Evolutionary conservation across 64 coral and sea anemone species (phyloP).

Genomic region (Acropora tenuis): DNA sequence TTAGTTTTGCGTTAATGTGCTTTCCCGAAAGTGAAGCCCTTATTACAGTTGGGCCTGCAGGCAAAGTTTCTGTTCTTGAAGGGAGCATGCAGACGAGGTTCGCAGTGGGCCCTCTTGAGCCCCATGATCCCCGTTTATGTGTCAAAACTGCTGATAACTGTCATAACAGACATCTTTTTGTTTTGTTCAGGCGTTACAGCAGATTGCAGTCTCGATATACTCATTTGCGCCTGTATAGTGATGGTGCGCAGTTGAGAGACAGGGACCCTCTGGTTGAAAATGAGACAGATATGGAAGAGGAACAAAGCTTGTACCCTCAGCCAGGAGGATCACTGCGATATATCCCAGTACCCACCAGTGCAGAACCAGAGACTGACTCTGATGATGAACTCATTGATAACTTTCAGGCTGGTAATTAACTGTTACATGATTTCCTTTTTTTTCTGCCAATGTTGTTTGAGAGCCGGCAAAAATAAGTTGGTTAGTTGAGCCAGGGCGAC

Average conservation of each 20-base stretch:
- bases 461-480: too few relatives aligned
- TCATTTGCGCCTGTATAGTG: constrained; percentile 39
- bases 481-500: too few relatives aligned
- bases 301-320: not conserved
- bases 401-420: not conserved
- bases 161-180: not conserved
- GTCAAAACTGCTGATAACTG: too few relatives aligned
- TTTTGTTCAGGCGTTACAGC: constrained; percentile 30
- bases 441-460: too few relatives aligned
- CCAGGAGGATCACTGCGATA: constrained; percentile 26
- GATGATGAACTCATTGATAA: constrained; percentile 35
- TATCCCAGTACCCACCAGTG: not conserved
- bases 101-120: too few relatives aligned
- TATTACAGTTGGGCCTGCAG: too few relatives aligned
- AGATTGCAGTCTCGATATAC: constrained; percentile 24
- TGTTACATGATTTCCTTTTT: too few relatives aligned
- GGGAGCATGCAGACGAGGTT: too few relatives aligned
- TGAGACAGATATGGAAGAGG: constrained; percentile 3
- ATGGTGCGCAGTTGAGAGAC: constrained; percentile 24
- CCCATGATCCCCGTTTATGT: too few relatives aligned
- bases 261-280: constrained; percentile 21
- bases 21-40: too few relatives aligned
- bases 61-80: too few relatives aligned
- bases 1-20: too few relatives aligned
- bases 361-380: not conserved